Percentiles rank a stretch among this genome's conserved stretches.
Evolutionary conservation across 2,888 invertebrate genomes (phyloP).

Genomic region (Psylliodes chrysocephalus): DNA sequence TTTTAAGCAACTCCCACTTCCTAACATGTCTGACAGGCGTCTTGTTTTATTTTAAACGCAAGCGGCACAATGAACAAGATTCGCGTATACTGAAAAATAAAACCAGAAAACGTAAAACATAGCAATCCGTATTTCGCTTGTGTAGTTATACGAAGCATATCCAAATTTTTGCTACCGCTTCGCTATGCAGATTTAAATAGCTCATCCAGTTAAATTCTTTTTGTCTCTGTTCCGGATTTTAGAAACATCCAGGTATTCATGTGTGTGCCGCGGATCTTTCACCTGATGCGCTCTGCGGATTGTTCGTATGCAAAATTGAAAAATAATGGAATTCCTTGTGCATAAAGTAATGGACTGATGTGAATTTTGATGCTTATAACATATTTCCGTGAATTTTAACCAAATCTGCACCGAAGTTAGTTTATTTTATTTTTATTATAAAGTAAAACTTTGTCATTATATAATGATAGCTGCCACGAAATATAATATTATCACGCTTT

Average conservation of each 20-base stretch:
- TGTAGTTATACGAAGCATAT: not conserved
- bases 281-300: conserved; percentile 4
- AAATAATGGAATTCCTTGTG: not conserved
- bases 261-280: conserved; percentile 2
- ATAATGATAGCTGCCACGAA: too few relatives aligned
- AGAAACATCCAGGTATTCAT: not conserved
- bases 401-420: too few relatives aligned
- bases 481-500: too few relatives aligned
- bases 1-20: not conserved
- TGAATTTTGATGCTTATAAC: too few relatives aligned
- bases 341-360: not conserved
- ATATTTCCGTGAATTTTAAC: too few relatives aligned
- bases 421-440: too few relatives aligned
- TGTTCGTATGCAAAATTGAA: not conserved
- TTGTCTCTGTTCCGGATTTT: not conserved
- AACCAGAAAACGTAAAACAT: not conserved
- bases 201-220: conserved; percentile 6
- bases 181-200: conserved; percentile 11
- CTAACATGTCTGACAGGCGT: not conserved
- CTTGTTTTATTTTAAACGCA: not conserved
- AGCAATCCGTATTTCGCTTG: not conserved
- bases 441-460: too few relatives aligned
- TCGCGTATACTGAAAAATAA: not conserved
- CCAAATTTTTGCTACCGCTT: not conserved
- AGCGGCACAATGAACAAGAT: not conserved